These are phyloP conservation scores for Meriones unguiculatus DNA, from an alignment of 2,113 vertebrate species.

Conservation along the genomic window DNA sequence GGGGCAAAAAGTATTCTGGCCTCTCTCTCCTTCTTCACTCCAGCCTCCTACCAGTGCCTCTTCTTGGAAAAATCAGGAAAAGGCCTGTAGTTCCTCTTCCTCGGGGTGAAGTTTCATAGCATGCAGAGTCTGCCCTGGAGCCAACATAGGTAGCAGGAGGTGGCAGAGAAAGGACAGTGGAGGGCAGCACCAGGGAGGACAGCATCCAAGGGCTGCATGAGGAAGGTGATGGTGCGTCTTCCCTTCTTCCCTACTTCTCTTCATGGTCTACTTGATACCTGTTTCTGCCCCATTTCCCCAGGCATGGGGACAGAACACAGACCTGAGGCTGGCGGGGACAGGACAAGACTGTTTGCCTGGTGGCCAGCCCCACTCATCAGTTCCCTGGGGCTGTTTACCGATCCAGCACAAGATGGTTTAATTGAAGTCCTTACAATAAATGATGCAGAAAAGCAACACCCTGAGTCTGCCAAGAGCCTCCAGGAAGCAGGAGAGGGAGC, in stretches of 20 bases:
- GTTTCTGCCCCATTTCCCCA: not conserved
- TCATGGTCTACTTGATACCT: not conserved
- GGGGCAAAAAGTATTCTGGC: not conserved
- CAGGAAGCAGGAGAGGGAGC: not conserved
- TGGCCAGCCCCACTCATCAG: not conserved
- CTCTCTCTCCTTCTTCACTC: not conserved
- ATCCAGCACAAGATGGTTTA: conserved; percentile 73
- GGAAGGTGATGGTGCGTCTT: not conserved
- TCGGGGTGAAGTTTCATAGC: not conserved
- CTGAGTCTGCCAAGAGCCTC: conserved; percentile 35
- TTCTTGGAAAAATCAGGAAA: not conserved
- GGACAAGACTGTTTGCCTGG: not conserved
- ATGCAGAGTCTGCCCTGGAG: not conserved
- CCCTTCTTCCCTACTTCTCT: not conserved
- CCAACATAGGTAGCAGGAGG: not conserved
- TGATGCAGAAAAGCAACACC: conserved; percentile 72
- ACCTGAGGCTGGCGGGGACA: conserved; percentile 12
- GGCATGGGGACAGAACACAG: not conserved
- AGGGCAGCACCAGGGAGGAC: not conserved
- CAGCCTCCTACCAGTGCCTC: not conserved
- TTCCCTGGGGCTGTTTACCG: conserved; percentile 69
- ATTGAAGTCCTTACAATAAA: conserved; percentile 78
- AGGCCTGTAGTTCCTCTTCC: not conserved
- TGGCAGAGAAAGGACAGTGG: not conserved
- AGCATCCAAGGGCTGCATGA: not conserved